Evolutionary conservation across 2,888 invertebrate genomes (phyloP).

Genomic region (Diarsia brunnea): DNA sequence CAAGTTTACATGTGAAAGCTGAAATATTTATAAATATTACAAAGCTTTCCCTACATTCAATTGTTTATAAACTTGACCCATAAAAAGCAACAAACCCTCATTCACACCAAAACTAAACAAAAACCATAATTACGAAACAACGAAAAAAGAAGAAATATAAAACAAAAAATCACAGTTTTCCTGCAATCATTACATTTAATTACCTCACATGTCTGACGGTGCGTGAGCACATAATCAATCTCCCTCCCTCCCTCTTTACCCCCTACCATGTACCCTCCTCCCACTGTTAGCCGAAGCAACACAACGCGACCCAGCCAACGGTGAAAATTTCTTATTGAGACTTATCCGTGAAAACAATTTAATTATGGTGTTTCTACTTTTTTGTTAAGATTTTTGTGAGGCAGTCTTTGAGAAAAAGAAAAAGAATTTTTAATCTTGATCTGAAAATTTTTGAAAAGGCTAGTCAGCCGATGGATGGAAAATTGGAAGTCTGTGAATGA

Average conservation of each 20-base stretch:
- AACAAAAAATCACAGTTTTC: constrained; percentile 68
- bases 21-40: neutral
- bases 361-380: constrained; percentile 49
- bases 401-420: constrained; percentile 36
- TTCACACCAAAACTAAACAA: constrained; percentile 18
- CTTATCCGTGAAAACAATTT: constrained; percentile 55
- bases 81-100: neutral
- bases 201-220: constrained; percentile 80
- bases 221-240: constrained; percentile 82
- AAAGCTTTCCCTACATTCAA: neutral
- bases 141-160: constrained; percentile 45
- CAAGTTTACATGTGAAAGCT: neutral
- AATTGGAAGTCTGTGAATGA: constrained; percentile 30
- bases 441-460: constrained; percentile 31
- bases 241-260: constrained; percentile 62
- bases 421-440: constrained; percentile 54
- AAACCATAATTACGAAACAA: constrained; percentile 38
- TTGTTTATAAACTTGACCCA: constrained; percentile 4
- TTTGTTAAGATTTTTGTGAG: constrained; percentile 43
- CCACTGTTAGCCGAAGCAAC: constrained; percentile 59
- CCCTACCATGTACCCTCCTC: constrained; percentile 28
- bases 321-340: constrained; percentile 61
- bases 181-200: constrained; percentile 82
- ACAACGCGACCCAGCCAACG: constrained; percentile 67
- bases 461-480: constrained; percentile 18